Evolutionary conservation across 1,140 invertebrate species (phyloP), one percentile per base, ranked within the genome.

Genomic region (Lasioglossum albipes): DNA sequence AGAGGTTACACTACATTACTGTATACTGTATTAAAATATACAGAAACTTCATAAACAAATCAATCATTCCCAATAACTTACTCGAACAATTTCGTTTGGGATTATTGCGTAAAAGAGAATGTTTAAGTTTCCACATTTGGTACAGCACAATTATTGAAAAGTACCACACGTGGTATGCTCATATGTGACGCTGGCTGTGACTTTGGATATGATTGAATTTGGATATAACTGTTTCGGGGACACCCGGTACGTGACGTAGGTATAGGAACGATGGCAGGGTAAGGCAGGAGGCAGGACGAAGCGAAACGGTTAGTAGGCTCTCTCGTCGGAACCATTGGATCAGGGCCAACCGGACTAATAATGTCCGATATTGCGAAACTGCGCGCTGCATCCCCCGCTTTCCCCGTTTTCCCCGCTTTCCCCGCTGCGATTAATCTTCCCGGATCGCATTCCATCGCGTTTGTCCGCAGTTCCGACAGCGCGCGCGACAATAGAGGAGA

Each of bases 291-390:
- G 41, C 7, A 13, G 18, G 65, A 9, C 20, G 42, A 49, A n/a
- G 42, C 42, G 62, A 74, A 79, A 71, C 74, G 76, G 71, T 54
- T 69, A 64, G 67, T 72, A 69, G 57, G 57, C 45, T 81, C 57
- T 45, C 45, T 81, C 10, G 45, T 41, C 54, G 75, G 68, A 71
- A 59, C 64, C 57, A 65, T 85, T 90, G 89, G 89, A 87, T 22
- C 9, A n/a, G 13, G 66, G 87, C 88, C 89, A 89, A 82, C 45
- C 57, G 20, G 65, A 84, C 84, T 89, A 89, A 90, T 89, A 88
- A 88, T 78, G 85, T 79, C 69, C 81, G 86, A 85, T 88, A 89
- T 90, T 90, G 82, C 87, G 85, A 89, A 88, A 90, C 85, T 31
- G 36, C 61, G 36, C 16, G 36, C 7, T 57, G 54, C 41, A 1